phyloP scores from a whole-genome alignment of 1,140 invertebrate species.

The Tribolium madens region DNA sequence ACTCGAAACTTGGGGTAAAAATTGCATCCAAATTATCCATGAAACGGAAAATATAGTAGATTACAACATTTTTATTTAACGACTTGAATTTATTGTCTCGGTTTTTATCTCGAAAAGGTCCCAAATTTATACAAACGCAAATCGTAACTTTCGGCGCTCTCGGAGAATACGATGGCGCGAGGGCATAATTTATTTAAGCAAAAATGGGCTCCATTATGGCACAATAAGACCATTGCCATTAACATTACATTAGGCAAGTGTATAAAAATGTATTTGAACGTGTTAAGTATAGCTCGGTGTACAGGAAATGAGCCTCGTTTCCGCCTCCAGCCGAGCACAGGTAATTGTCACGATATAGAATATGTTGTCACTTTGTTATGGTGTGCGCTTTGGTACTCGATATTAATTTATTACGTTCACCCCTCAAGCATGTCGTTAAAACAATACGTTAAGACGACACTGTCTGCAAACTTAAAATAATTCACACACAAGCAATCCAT shows the following conservation, averaged over 20 bases:
- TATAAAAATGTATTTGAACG: slow-evolving; percentile 45
- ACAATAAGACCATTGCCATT: slow-evolving; percentile 42
- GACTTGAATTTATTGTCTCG: slow-evolving; percentile 51
- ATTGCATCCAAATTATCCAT: slow-evolving; percentile 57
- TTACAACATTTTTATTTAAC: slow-evolving; percentile 57
- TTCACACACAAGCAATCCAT: not conserved
- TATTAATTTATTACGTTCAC: slow-evolving; percentile 33
- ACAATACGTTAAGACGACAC: not conserved
- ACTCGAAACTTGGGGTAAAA: slow-evolving; percentile 50
- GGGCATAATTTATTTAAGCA: slow-evolving; percentile 26
- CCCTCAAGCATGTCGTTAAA: slow-evolving; percentile 1
- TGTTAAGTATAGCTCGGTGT: slow-evolving; percentile 48
- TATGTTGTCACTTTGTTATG: slow-evolving; percentile 49
- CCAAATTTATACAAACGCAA: slow-evolving; percentile 24
- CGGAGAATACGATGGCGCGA: slow-evolving; percentile 1
- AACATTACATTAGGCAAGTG: slow-evolving; percentile 45
- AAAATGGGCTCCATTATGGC: slow-evolving; percentile 5
- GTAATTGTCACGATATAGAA: slow-evolving; percentile 49
- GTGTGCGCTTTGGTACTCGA: slow-evolving; percentile 22
- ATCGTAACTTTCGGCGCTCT: slow-evolving; percentile 34
- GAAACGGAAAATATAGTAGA: slow-evolving; percentile 57
- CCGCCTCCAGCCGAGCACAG: slow-evolving; percentile 45
- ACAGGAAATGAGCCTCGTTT: slow-evolving; percentile 48
- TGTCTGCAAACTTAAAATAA: not conserved
- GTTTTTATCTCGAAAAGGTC: slow-evolving; percentile 49